phyloP scores from a whole-genome alignment of 2,888 invertebrate genomes.

The Stenchaetothrips biformis region DNA sequence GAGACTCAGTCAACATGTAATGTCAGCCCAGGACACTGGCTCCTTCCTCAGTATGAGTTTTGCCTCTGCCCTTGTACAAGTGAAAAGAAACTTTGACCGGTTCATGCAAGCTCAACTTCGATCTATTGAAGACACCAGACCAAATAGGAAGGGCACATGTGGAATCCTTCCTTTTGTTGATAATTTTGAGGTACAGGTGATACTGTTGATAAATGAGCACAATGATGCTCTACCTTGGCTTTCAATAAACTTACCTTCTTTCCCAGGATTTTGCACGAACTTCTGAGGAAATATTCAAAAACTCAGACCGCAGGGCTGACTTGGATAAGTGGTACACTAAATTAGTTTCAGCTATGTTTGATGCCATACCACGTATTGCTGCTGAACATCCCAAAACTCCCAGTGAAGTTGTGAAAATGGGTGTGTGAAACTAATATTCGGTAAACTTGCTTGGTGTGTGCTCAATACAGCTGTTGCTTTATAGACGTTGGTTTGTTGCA shows the following conservation, averaged over 20 bases:
- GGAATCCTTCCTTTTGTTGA: conserved; percentile 84
- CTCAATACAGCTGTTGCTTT: neutral
- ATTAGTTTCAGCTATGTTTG: conserved; percentile 77
- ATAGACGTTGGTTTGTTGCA: conserved; percentile 44
- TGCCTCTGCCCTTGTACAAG: conserved; percentile 78
- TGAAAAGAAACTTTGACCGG: conserved; percentile 85
- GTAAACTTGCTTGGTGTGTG: conserved; percentile 14
- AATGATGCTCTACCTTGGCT: neutral
- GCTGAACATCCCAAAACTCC: conserved; percentile 87
- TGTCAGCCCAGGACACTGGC: conserved; percentile 80
- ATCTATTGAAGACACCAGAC: conserved; percentile 71
- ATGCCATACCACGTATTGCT: conserved; percentile 72
- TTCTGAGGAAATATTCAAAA: conserved; percentile 81
- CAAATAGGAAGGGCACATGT: conserved; percentile 72
- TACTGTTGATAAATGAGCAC: neutral
- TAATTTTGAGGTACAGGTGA: conserved; percentile 67
- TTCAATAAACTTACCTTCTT: conserved; percentile 31
- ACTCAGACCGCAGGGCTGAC: conserved; percentile 80
- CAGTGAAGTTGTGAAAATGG: conserved; percentile 85
- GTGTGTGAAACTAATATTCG: conserved; percentile 45
- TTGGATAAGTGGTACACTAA: conserved; percentile 86
- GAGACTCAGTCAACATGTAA: conserved; percentile 84
- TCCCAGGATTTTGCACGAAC: conserved; percentile 70
- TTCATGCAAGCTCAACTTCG: conserved; percentile 80
- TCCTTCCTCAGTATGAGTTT: conserved; percentile 84